phyloP scores from a whole-genome alignment of 2,888 invertebrate genomes.

The Ganaspis brasiliensis region DNA sequence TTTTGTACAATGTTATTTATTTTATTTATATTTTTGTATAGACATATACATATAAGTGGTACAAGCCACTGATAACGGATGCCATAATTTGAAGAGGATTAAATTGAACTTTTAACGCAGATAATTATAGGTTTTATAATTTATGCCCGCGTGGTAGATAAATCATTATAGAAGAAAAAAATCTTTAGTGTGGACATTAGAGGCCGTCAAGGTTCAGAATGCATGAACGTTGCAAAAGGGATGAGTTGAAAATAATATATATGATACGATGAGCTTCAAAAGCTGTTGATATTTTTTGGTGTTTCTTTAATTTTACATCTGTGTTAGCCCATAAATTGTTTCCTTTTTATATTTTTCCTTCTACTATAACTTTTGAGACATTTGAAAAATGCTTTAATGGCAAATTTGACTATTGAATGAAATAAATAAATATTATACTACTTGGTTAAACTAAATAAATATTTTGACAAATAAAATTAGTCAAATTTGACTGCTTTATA shows the following conservation, averaged over 20 bases:
- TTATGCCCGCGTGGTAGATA: conserved; percentile 34
- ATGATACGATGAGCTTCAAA: background rate
- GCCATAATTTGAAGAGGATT: conserved; percentile 38
- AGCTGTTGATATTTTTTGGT: too few relatives aligned
- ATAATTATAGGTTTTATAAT: conserved; percentile 41
- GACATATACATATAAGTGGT: conserved; percentile 10
- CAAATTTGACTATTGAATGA: too few relatives aligned
- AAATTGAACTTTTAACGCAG: conserved; percentile 39
- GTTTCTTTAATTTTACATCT: too few relatives aligned
- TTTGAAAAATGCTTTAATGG: too few relatives aligned
- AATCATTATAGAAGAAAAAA: conserved; percentile 23
- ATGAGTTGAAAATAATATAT: background rate
- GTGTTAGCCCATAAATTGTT: too few relatives aligned
- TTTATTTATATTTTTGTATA: conserved; percentile 10
- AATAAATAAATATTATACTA: too few relatives aligned
- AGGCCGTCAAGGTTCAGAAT: conserved; percentile 17
- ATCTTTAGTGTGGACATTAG: conserved; percentile 24
- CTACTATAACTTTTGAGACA: too few relatives aligned
- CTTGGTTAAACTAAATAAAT: too few relatives aligned
- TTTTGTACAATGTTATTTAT: conserved; percentile 4
- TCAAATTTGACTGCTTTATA: too few relatives aligned
- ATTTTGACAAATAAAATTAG: too few relatives aligned
- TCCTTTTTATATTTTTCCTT: too few relatives aligned
- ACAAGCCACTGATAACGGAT: conserved; percentile 33
- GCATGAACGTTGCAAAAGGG: conserved; percentile 27